Base-by-base conservation (phyloP, 1,140 invertebrate species). In the Melanaphis sacchari region DNA sequence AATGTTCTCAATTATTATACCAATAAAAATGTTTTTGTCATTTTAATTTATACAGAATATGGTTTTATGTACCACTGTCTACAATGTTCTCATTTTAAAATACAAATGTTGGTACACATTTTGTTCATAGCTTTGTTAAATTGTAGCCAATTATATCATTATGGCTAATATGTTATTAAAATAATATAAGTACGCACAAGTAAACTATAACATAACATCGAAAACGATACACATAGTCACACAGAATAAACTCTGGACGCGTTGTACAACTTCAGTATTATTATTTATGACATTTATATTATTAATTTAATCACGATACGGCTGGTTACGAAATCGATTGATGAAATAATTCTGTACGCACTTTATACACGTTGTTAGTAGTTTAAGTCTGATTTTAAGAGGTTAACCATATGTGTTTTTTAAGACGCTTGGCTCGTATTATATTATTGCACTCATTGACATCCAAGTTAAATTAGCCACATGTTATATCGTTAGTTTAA, bases 401-500 rank as follows among this genome's bases (percentile, higher is more conserved):
- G 31, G 43, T 36, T 87, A 87, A 87, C 85, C 41, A 87, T 40
- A 26, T 54, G 46, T 90, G 21, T 90, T 90, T 54, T 90, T 90
- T 54, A 90, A 54, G 36, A 26, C 49, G 24, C n/a, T 90, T 54
- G 49, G 87, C 46, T 88, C 46, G 87, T 52, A 54, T 54, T 54
- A 90, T 54, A 90, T 38, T 36, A 88, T 90, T 90, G 46, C 88
- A n/a, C 46, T 54, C 36, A 59, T 90, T 90, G 88, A 90, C 88
- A 59, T 90, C 54, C 54, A 7, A 36, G 38, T 90, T 59, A 40
- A 59, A 90, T 90, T 90, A 59, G 46, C 46, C 88, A 90, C 49
- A 40, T 90, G 88, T 90, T 26, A 36, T 21, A 88, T 52, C 38
- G 43, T 36, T 52, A n/a, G 18, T 49, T 88, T 49, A 88, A 88